Base-by-base conservation (phyloP, 2,888 invertebrate species). In the Agonopterix heracliana region DNA sequence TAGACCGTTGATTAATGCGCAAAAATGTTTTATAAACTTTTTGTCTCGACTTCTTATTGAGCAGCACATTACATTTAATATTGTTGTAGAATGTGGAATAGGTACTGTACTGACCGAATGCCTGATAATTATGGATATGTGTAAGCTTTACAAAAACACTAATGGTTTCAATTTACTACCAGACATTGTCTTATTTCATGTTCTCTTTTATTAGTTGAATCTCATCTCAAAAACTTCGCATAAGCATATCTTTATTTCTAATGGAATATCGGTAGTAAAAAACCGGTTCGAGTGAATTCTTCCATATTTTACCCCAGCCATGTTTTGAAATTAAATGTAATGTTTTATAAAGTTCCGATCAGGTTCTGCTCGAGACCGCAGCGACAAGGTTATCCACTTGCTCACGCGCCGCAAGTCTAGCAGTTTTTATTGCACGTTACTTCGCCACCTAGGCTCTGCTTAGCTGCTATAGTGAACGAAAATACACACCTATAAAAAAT, bases 311-410 rank as follows among this genome's bases (percentile, higher is more conserved):
- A 26, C 26, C 7, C 26, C 26, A 26, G 26, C 26, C 26, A 26
- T 26, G 26, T 26, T 26, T 26, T 26, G 26, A 26, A 26, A 26
- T 26, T 26, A 26, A 26, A 26, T 26, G 26, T 26, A 26, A 50
- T 53, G 36, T 50, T 50, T 46, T 50, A 49, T 55, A 53, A 48
- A 42, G 49, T 48, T 48, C 49, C 51, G 54, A 59, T 63, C 63
- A 59, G 63, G 63, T 63, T 64, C 55, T 55, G 57, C 34, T 51
- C 56, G 54, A 61, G 57, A 66, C 64, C 68, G 59, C 73, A 64
- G 52, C 55, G 57, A 55, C 74, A 74, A 75, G 74, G 74, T 67
- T 74, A 71, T 65, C 68, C 58, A 66, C 65, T 68, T 61, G 61
- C 54, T 51, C n/a, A 45, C 41, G 53, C 41, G 53, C 38, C 3